Conservation (phyloP, 92 coral and sea anemone genomes). For the Epizoanthus rinbou region DNA sequence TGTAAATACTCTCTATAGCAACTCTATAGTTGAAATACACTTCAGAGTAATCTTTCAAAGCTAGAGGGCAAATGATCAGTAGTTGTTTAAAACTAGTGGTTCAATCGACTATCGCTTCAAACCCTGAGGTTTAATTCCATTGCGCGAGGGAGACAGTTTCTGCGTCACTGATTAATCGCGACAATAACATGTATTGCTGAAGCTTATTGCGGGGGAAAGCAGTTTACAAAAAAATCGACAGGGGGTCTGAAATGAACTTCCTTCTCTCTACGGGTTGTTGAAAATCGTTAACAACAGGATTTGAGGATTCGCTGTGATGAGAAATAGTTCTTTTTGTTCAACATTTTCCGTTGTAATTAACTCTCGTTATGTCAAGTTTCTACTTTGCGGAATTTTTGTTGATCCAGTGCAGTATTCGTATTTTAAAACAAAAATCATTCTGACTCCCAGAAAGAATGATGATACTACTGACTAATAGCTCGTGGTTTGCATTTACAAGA, state of each 20-base stretch:
- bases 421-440: not conserved
- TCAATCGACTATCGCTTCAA: not conserved
- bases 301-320: slow-evolving; percentile 29
- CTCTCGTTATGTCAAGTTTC: slow-evolving; percentile 18
- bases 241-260: slow-evolving; percentile 35
- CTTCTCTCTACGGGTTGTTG: slow-evolving; percentile 27
- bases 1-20: not conserved
- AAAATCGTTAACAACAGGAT: slow-evolving; percentile 21
- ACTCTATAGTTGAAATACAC: not conserved
- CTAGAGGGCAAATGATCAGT: not conserved
- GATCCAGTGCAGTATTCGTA: not conserved
- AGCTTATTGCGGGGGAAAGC: slow-evolving; percentile 26
- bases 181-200: slow-evolving; percentile 25
- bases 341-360: slow-evolving; percentile 33
- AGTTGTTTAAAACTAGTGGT: not conserved
- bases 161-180: slow-evolving; percentile 12
- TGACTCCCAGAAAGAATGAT: not conserved
- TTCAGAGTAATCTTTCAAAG: not conserved
- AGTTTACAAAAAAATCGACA: slow-evolving; percentile 26
- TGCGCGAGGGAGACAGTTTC: not conserved
- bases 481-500: not conserved
- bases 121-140: not conserved
- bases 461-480: not conserved
- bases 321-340: slow-evolving; percentile 26
- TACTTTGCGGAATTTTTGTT: not conserved